Percentiles rank a stretch among this genome's conserved stretches.
Conservation (phyloP, 2,888 invertebrate species). For the Eucera pruinosa region DNA sequence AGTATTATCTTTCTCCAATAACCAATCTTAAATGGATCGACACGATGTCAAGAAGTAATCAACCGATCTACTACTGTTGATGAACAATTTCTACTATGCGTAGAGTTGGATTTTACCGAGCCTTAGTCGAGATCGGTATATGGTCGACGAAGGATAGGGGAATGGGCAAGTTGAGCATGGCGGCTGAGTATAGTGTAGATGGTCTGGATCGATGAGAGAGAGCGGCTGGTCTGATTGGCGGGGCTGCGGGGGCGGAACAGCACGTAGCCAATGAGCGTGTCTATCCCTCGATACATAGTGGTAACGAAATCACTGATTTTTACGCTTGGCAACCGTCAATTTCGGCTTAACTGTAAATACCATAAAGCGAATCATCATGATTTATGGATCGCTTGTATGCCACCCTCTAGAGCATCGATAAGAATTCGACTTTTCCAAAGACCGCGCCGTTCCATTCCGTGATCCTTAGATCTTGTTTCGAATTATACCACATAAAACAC, state of each 20-base stretch:
- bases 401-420: constrained; percentile 7
- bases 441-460: neutral
- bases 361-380: constrained; percentile 72
- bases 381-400: constrained; percentile 63
- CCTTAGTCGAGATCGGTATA: constrained; percentile 66
- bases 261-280: constrained; percentile 82
- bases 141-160: constrained; percentile 66
- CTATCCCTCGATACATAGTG: constrained; percentile 78
- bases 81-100: constrained; percentile 41
- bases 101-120: constrained; percentile 55
- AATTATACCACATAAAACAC: neutral
- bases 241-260: constrained; percentile 82
- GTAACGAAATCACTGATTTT: constrained; percentile 84
- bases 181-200: constrained; percentile 76
- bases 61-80: constrained; percentile 23
- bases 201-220: constrained; percentile 79
- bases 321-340: constrained; percentile 73
- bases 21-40: neutral
- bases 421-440: constrained; percentile 30
- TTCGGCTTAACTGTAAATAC: constrained; percentile 76
- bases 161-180: constrained; percentile 75
- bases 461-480: neutral
- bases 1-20: neutral
- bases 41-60: constrained; percentile 2
- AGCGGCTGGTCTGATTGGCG: constrained; percentile 82